Evolutionary conservation across 2,113 vertebrate species (phyloP).

Genomic region (Propithecus coquereli): DNA sequence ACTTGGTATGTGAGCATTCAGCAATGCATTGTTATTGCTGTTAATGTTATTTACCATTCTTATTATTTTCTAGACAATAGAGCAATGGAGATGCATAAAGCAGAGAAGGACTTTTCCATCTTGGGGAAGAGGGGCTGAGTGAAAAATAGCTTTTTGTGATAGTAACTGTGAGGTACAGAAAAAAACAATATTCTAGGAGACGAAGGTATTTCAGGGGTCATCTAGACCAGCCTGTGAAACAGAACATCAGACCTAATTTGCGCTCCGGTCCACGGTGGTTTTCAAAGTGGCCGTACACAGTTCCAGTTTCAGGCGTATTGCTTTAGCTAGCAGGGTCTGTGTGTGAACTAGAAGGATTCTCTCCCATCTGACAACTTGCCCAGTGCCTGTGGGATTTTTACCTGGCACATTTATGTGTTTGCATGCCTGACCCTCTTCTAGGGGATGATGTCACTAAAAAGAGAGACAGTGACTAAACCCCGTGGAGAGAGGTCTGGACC

Average conservation of each 20-base stretch:
- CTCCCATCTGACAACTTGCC: background rate
- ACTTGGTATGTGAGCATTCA: accelerated
- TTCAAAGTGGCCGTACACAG: background rate
- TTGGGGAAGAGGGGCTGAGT: background rate
- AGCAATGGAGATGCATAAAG: background rate
- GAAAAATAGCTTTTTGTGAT: background rate
- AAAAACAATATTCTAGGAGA: background rate
- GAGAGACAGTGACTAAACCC: background rate
- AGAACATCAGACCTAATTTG: background rate
- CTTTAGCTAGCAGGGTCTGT: background rate
- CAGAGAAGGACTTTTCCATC: background rate
- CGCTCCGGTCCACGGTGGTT: background rate
- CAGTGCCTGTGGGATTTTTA: background rate
- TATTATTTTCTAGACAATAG: background rate
- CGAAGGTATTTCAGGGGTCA: too few relatives aligned
- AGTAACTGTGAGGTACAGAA: too few relatives aligned
- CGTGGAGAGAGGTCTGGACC: background rate
- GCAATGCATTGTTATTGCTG: accelerated
- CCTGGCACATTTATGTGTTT: background rate
- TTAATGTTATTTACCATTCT: background rate
- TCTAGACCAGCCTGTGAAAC: background rate
- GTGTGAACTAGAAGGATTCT: background rate
- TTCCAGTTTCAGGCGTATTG: background rate
- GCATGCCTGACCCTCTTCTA: background rate
- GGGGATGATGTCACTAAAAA: background rate